Percentiles rank a stretch among this genome's conserved stretches.
Evolutionary conservation across 2,888 invertebrate genomes (phyloP).

Genomic region (Limenitis camilla): DNA sequence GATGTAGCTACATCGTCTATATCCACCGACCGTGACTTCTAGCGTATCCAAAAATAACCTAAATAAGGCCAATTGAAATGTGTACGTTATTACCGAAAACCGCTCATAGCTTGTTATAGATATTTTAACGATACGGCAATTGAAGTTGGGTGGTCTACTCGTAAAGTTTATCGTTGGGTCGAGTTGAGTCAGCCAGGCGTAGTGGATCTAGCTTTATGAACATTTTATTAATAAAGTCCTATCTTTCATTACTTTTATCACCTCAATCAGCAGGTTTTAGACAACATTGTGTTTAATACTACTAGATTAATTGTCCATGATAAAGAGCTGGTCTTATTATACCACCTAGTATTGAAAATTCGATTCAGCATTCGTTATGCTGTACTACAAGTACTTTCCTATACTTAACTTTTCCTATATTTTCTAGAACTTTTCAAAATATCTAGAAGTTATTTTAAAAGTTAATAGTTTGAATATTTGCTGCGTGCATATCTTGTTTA

Average conservation of each 20-base stretch:
- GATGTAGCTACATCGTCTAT: background rate
- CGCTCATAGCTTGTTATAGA: constrained; percentile 30
- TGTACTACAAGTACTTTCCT: no score
- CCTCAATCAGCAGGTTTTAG: no score
- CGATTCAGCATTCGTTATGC: no score
- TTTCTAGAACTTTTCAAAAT: no score
- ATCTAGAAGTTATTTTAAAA: no score
- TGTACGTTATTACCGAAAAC: constrained; percentile 29
- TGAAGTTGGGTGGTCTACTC: constrained; percentile 33
- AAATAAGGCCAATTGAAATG: constrained; percentile 22
- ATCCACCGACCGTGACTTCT: background rate
- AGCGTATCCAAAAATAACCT: constrained; percentile 17
- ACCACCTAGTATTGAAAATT: no score
- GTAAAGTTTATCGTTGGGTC: constrained; percentile 27
- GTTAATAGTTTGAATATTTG: no score
- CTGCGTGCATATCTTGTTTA: no score
- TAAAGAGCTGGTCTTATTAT: no score
- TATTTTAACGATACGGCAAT: constrained; percentile 33
- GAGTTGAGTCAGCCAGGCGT: constrained; percentile 21
- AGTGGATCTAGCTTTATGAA: constrained; percentile 13
- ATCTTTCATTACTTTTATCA: background rate
- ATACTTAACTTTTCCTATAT: no score
- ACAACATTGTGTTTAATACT: no score
- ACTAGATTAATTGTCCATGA: no score
- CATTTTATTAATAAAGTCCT: background rate